Evolutionary conservation across 2,113 vertebrate genomes (phyloP), one percentile per base, ranked within the genome.

Genomic region (Nannobrachium achirus): DNA sequence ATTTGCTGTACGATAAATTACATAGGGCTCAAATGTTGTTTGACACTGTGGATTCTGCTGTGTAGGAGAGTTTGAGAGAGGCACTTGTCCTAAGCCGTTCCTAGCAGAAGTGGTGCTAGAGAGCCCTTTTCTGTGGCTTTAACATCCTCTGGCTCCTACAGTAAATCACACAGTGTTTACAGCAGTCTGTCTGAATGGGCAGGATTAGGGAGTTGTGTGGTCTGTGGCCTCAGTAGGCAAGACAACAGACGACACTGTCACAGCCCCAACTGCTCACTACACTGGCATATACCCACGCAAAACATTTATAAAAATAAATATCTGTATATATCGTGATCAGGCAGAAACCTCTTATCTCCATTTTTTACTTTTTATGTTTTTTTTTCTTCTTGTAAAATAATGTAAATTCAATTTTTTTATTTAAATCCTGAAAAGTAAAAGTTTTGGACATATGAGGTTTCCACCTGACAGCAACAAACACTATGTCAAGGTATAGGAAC

Each of bases 181-280:
- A 58, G 50, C 63, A 11, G 72, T 53, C 7, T 58, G 71, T 76
- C 45, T 20, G 14, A 74, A 74, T 59, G 50, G 38, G 71, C 58
- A 66, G 57, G 52, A 45, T 72, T 50, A 55, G 56, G 20, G 63
- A n/a, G 50, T 1, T 19, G 10, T 66, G 63, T 25, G 63, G 51
- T 66, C 65, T 50, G 25, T 33, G 52, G 18, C 55, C 18, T 11
- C 6, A 10, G 20, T 38, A 45, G 46, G 39, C 25, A 67, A 72
- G 68, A 73, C 9, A 60, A 53, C 13, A 53, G 7, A 45, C 4
- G 55, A 56, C 10, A 50, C 25, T 33, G 25, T 33, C 25, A 33
- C 25, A 33, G 25, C 1, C 1, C 3, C 25, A 33, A 33, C 25
- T 33, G 25, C 25, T 33, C 25, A 33, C 3, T 33, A 33, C 25